phyloP scores from a whole-genome alignment of 2,888 invertebrate species.

The Pandemis corylana region DNA sequence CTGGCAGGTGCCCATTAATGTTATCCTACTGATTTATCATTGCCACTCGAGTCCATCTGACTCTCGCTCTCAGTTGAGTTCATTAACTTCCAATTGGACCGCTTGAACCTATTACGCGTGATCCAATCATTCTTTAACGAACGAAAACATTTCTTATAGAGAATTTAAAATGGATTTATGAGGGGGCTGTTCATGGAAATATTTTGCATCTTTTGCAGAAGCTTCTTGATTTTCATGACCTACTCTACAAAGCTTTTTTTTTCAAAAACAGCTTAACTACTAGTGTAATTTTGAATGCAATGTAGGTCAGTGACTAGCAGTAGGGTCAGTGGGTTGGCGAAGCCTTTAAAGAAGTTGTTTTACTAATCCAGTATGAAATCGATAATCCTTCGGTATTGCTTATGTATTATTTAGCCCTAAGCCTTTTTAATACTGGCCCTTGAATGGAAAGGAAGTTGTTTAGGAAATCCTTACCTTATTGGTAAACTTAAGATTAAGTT shows the following conservation, averaged over 20 bases:
- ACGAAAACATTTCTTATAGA: not conserved
- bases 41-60: conserved; percentile 32
- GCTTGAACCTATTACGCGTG: conserved; percentile 28
- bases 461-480: conserved; percentile 36
- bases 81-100: conserved; percentile 37
- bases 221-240: not conserved
- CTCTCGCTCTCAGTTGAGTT: conserved; percentile 41
- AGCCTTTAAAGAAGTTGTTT: conserved; percentile 30
- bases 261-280: conserved; percentile 17
- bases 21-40: conserved; percentile 42
- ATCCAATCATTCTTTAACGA: not conserved
- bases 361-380: conserved; percentile 28
- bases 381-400: conserved; percentile 33
- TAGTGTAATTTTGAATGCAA: conserved; percentile 26
- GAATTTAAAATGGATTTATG: no score
- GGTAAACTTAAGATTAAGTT: conserved; percentile 28
- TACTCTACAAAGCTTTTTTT: not conserved
- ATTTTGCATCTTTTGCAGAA: not conserved
- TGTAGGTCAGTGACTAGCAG: not conserved
- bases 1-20: conserved; percentile 41
- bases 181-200: not conserved
- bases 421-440: conserved; percentile 18
- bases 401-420: conserved; percentile 19
- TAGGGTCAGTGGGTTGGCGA: conserved; percentile 24
- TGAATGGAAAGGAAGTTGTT: conserved; percentile 32